These are phyloP conservation scores for Sisor rabdophorus DNA, from an alignment of 2,113 vertebrate species.

Conservation along the genomic window DNA sequence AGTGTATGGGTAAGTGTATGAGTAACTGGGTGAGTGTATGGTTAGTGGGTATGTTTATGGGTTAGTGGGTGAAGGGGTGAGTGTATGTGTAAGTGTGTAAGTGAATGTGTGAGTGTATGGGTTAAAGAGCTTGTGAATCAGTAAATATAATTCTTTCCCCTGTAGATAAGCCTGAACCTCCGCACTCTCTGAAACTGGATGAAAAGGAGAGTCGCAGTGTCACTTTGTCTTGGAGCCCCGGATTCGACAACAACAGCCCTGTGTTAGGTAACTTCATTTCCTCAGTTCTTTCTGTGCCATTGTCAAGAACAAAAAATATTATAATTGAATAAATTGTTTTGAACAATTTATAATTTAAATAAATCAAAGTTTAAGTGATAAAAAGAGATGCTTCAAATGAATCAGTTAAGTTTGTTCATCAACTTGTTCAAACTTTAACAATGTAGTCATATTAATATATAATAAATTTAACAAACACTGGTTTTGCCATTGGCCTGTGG, in stretches of 20 bases:
- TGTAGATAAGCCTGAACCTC: slow-evolving; percentile 75
- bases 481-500: too few relatives aligned
- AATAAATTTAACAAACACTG: too few relatives aligned
- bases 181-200: slow-evolving; percentile 58
- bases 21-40: background rate
- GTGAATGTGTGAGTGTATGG: background rate
- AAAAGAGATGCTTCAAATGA: too few relatives aligned
- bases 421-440: too few relatives aligned
- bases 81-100: background rate
- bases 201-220: slow-evolving; percentile 55
- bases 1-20: background rate
- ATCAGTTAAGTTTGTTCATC: too few relatives aligned
- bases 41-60: background rate
- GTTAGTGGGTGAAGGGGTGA: background rate
- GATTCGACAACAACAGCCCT: slow-evolving; percentile 74
- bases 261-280: slow-evolving; percentile 44
- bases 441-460: too few relatives aligned
- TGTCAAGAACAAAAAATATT: background rate
- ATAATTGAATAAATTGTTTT: background rate
- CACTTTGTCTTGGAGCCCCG: slow-evolving; percentile 72
- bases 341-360: background rate
- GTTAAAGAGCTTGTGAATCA: background rate
- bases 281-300: background rate
- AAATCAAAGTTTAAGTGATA: too few relatives aligned
- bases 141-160: background rate